Evolutionary conservation across 2,797 vertebrate genomes (phyloP), one percentile per base, ranked within the genome.

Genomic region (Chloroceryle amazona): DNA sequence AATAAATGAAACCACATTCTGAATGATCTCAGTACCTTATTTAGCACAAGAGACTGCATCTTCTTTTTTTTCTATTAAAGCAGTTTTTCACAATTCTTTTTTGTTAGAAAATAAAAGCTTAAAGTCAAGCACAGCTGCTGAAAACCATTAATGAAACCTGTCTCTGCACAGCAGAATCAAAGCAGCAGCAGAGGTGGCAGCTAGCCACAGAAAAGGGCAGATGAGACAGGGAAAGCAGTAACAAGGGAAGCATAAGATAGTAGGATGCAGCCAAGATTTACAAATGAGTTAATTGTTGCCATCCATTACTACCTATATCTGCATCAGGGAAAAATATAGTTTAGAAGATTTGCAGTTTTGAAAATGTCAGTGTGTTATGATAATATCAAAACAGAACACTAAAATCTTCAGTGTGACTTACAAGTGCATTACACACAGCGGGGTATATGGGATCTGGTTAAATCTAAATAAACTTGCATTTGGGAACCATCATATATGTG

Each of bases 401-500:
- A 80, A 90, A 96, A 92, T 68, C 60, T 81, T 91, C 0, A 0
- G 41, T 31, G 18, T 94, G 93, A 97, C 92, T 97, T 95, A 84
- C 15, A 94, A 71, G 70, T 6, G 4, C 63, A 75, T 93, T 55
- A 87, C 47, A 70, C 95, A 81, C 10, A 81, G 92, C 76, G 82
- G 82, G 67, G 65, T 89, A 33, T 81, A 78, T 41, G 25, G 15
- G 73, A 94, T 90, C 93, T 92, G 83, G 94, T 91, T 93, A 87
- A 94, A 96, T 91, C 90, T 93, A 97, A 97, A 97, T 91, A 96
- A 96, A 96, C 5, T 3, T 96, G 90, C 89, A 84, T 96, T 97
- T 97, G 95, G 84, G 96, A 97, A 95, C 88, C 14, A 1, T 37
- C 89, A 90, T 95, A 93, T 94, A 58, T 79, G 71, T 89, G 83